phyloP scores from a whole-genome alignment of 2,888 invertebrate species.

The Drosophila leonis region DNA sequence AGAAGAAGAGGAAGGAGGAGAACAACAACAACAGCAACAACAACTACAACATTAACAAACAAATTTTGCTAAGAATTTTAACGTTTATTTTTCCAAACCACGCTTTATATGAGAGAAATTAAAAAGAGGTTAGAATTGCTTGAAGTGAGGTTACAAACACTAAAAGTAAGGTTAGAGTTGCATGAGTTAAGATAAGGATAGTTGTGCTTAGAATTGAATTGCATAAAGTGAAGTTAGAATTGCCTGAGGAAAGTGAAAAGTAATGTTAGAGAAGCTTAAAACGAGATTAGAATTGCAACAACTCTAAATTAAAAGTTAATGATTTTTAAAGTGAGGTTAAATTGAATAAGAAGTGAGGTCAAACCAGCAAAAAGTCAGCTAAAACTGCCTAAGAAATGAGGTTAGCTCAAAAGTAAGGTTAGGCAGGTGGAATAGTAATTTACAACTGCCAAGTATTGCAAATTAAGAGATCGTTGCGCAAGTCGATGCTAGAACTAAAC shows the following conservation, averaged over 20 bases:
- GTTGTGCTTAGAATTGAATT: background rate
- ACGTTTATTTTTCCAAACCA: conserved; percentile 66
- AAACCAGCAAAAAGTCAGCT: background rate
- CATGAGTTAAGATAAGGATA: background rate
- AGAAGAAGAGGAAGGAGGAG: conserved; percentile 8
- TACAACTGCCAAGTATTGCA: conserved; percentile 14
- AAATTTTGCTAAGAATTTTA: conserved; percentile 73
- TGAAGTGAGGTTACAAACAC: conserved; percentile 18
- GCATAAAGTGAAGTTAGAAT: background rate
- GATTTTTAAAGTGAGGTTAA: background rate
- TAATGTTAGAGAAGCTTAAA: background rate
- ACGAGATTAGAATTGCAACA: background rate
- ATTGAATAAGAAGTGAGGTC: background rate
- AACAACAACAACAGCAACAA: conserved; percentile 16
- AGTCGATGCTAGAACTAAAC: conserved; percentile 15
- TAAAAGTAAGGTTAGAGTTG: conserved; percentile 13
- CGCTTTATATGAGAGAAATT: conserved; percentile 46
- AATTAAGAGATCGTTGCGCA: conserved; percentile 4
- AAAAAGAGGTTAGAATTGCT: conserved; percentile 14
- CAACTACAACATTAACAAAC: conserved; percentile 19
- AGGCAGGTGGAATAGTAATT: background rate
- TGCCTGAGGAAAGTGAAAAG: background rate
- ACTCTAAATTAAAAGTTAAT: background rate
- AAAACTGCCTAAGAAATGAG: background rate
- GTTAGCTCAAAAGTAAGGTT: conserved; percentile 3